phyloP scores from a whole-genome alignment of 1,140 invertebrate species.

The Helicoverpa zea region DNA sequence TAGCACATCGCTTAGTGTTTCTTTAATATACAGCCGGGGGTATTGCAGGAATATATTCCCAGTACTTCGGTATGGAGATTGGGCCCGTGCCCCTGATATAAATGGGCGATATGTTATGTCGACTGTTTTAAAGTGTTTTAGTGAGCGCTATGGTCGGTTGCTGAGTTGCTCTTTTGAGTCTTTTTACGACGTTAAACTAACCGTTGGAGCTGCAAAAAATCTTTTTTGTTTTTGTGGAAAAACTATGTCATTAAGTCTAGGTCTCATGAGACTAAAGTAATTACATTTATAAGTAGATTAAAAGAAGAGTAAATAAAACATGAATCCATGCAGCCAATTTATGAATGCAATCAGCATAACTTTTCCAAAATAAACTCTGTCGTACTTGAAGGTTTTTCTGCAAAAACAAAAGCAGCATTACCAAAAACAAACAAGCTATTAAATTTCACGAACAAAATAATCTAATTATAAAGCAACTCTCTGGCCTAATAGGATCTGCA shows the following conservation, averaged over 20 bases:
- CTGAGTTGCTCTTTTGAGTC: conserved; percentile 4
- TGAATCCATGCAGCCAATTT: too few species aligned
- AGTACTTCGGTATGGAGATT: conserved; percentile 45
- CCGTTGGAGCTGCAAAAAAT: neutral
- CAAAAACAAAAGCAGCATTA: neutral
- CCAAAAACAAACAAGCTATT: conserved; percentile 19
- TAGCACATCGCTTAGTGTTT: conserved; percentile 68
- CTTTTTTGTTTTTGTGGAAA: too few species aligned
- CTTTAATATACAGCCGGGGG: conserved; percentile 55
- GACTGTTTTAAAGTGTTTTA: conserved; percentile 36
- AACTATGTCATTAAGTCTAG: too few species aligned
- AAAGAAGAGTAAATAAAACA: too few species aligned
- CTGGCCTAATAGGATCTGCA: conserved; percentile 22
- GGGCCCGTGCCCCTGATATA: conserved; percentile 37
- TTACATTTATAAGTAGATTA: too few species aligned
- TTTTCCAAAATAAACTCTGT: too few species aligned
- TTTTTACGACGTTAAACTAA: conserved; percentile 8
- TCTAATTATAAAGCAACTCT: conserved; percentile 24
- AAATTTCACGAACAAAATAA: conserved; percentile 19
- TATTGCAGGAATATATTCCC: conserved; percentile 51
- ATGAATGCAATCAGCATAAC: too few species aligned
- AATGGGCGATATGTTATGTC: conserved; percentile 43
- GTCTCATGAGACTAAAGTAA: too few species aligned
- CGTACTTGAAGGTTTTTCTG: too few species aligned
- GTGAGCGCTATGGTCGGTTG: conserved; percentile 11